Conservation (phyloP, 2,888 invertebrate species). For the Choreutis nemorana region DNA sequence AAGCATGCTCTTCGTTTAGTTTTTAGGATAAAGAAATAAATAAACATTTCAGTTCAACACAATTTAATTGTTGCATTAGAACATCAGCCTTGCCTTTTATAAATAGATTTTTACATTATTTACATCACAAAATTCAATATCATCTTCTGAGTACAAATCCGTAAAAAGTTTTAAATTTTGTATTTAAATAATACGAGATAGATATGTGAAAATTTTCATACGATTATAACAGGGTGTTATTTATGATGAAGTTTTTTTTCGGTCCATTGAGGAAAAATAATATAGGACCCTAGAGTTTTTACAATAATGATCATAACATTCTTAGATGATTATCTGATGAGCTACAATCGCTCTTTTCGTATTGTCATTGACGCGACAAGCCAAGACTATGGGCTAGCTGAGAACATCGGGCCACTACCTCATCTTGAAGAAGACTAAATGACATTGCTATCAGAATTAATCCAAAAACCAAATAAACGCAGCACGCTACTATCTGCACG, state of each 20-base stretch:
- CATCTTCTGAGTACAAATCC: constrained; percentile 50
- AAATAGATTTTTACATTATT: constrained; percentile 58
- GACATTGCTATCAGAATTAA: constrained; percentile 85
- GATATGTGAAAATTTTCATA: constrained; percentile 47
- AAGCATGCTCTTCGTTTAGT: too few relatives aligned
- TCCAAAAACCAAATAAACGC: constrained; percentile 80
- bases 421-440: constrained; percentile 83
- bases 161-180: constrained; percentile 46
- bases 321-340: constrained; percentile 49
- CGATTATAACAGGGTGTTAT: too few relatives aligned
- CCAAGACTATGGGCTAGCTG: constrained; percentile 76
- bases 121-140: constrained; percentile 44
- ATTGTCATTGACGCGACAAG: constrained; percentile 68
- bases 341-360: constrained; percentile 60
- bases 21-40: too few relatives aligned
- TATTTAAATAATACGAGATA: constrained; percentile 21
- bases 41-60: constrained; percentile 46
- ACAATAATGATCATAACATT: constrained; percentile 62
- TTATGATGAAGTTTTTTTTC: too few relatives aligned
- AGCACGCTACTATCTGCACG: constrained; percentile 80
- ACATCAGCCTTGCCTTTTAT: constrained; percentile 66
- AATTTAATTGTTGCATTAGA: constrained; percentile 65
- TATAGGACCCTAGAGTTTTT: constrained; percentile 24
- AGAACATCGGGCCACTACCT: constrained; percentile 76
- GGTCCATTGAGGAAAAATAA: constrained; percentile 22